Base-by-base conservation (phyloP, 2,113 vertebrate genomes). In the Clinocottus analis region DNA sequence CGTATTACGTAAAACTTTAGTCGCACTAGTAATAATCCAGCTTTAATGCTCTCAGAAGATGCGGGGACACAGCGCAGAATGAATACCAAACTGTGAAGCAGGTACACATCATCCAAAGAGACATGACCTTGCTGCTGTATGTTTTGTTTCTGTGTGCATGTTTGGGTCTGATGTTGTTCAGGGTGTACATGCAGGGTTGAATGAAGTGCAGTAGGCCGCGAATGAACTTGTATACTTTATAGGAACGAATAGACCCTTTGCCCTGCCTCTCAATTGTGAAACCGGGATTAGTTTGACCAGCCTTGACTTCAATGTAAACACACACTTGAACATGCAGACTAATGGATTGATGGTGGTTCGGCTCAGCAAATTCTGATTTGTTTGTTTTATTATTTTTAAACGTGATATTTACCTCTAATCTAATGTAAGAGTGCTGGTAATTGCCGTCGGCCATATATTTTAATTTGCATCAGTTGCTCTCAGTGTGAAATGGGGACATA, bases 391-490 rank as follows among this genome's bases (percentile, higher is more conserved):
- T 61, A 58, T 66, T 63, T 45, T 67, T 65, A 33, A 61, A 51
- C 69, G 47, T 60, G 3, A 33, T 85, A 58, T 74, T 79, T 41
- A 80, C 25, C 3, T 76, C 17, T 77, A 1, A 43, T 27, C n/a
- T 66, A 72, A 75, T 60, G 43, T 58, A 31, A 70, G 66, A 43
- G 14, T 63, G 60, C 61, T 39, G 49, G 71, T 74, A 71, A 85
- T 59, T 85, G 66, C 23, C 23, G n/a, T n/a, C n/a, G n/a, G n/a
- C n/a, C n/a, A n/a, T 45, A 11, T 9, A 11, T 56, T 11, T 39
- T 6, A 31, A 19, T 43, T 35, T 27, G 58, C 17, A 2, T 35
- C 3, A 21, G 9, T 6, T 41, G 5, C 3, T 21, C 23, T 41
- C 35, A 19, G 33, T 47, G 5, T 51, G 58, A 73, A 37, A 17